Evolutionary conservation across 2,888 invertebrate genomes (phyloP), one percentile per base, ranked within the genome.

Genomic region (Thymelicus sylvestris): DNA sequence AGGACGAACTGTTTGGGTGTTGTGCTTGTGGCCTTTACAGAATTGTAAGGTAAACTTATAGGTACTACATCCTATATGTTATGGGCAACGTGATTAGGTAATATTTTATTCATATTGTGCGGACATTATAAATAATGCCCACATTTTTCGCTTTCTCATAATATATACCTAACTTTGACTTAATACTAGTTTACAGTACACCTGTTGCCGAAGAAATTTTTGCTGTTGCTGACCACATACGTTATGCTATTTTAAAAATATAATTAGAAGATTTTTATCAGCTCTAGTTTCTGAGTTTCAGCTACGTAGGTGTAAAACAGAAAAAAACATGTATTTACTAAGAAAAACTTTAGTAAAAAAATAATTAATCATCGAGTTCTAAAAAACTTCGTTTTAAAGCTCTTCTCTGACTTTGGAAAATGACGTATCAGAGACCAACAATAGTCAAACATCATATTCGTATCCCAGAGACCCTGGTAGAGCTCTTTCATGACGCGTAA

Each of bases 401-500:
- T 1, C 19, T 19, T 19, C 19, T 19, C 19, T 19, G 19, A 19
- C 19, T 19, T 19, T 19, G 19, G 19, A 19, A 19, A 19, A 19
- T 19, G 19, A 19, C 19, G 19, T 19, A 19, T 19, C 19, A 19
- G 19, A 19, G 19, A 19, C 19, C 19, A 19, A 19, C 19, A 19
- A 19, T 19, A 19, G 19, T 19, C 19, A 19, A 2, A 19, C 19
- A 19, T 19, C 19, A 19, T 19, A 19, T 66, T 73, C 73, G 73
- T 69, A 71, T 73, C 60, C 2, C 39, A 41, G 48, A 75, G 75
- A 77, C 81, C 81, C 73, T 83, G 81, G 74, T 84, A 85, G 72
- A 85, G 72, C 52, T 79, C 78, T 73, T 86, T 82, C 75, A 86
- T 84, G 15, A 75, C 75, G 41, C 75, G 76, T 60, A 84, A 73